Evolutionary conservation across 1,140 invertebrate species (phyloP), one percentile per base, ranked within the genome.

Genomic region (Drosophila albomicans): DNA sequence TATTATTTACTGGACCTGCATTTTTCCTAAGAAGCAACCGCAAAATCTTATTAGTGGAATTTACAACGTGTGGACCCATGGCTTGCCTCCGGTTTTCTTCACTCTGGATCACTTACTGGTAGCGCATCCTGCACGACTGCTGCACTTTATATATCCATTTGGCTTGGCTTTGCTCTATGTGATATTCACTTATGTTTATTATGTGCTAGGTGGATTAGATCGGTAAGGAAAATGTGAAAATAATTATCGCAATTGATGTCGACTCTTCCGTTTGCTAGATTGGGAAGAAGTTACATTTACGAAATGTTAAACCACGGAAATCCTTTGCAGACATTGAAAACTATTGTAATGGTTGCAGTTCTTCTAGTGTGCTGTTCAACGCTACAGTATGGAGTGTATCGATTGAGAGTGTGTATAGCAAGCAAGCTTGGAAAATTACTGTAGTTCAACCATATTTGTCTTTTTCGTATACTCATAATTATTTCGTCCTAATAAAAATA

Each of bases 141-240:
- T 94, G 1, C 95, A 96, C 81, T 94, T 96, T 79, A 94, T 96
- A 92, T 95, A 96, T 91, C 94, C 95, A 0, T 68, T 96, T 0
- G 75, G 93, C 3, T 94, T 96, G 72, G 93, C 94, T 0, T 46
- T 94, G 0, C 64, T 90, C 0, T 98, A 97, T 81, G 62, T 94
- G 0, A 45, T 94, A 7, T 97, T 97, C 87, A 95, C 94, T 1
- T 64, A 95, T 1, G 91, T 96, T 13, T 97, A 97, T 86, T 96
- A 95, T 87, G 30, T 89, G 0, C 93, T 94, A 13, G 97, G 96
- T 15, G 96, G 96, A 25, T 93, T 93, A 1, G 94, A 95, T 78
- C 93, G 93, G 93, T 95, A 93, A 74, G 91, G 1, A 5, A n/a
- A 11, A 16, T 1, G 3, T 11, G 1, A 4, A 45, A 3, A 15